phyloP scores from a whole-genome alignment of 2,888 invertebrate genomes.

The Microdon myrmicae region DNA sequence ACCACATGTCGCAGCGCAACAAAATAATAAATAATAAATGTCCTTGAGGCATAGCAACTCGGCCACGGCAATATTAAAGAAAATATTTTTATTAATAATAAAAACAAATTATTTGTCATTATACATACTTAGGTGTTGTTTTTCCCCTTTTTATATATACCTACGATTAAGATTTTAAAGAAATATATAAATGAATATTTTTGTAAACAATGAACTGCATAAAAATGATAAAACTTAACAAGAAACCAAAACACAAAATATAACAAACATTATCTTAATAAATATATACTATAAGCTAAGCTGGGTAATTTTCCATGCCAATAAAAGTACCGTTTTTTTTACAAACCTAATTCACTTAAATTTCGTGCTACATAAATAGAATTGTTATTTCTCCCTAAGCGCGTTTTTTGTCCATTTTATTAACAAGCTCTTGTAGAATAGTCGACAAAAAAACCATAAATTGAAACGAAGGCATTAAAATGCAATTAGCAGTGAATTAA shows the following conservation, averaged over 20 bases:
- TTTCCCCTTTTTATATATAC: constrained; percentile 42
- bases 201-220: constrained; percentile 39
- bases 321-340: constrained; percentile 13
- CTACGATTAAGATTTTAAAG: constrained; percentile 32
- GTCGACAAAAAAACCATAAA: constrained; percentile 1
- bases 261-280: constrained; percentile 4
- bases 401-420: constrained; percentile 5
- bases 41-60: constrained; percentile 2
- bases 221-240: constrained; percentile 10
- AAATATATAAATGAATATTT: constrained; percentile 26
- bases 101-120: constrained; percentile 41
- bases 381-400: background rate
- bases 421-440: constrained; percentile 13
- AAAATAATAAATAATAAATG: constrained; percentile 63
- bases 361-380: background rate
- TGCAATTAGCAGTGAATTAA: constrained; percentile 27
- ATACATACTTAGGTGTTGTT: constrained; percentile 46
- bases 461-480: constrained; percentile 7
- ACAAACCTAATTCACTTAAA: constrained; percentile 18
- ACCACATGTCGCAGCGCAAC: constrained; percentile 63
- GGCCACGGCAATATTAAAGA: constrained; percentile 21
- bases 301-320: constrained; percentile 29
- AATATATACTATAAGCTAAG: constrained; percentile 38
- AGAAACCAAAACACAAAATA: constrained; percentile 2
- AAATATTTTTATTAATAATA: constrained; percentile 25